A percentile compares a stretch with the other conserved stretches of the same genome.
Conservation (phyloP, 2,797 vertebrate species). For the Meda fulgida region DNA sequence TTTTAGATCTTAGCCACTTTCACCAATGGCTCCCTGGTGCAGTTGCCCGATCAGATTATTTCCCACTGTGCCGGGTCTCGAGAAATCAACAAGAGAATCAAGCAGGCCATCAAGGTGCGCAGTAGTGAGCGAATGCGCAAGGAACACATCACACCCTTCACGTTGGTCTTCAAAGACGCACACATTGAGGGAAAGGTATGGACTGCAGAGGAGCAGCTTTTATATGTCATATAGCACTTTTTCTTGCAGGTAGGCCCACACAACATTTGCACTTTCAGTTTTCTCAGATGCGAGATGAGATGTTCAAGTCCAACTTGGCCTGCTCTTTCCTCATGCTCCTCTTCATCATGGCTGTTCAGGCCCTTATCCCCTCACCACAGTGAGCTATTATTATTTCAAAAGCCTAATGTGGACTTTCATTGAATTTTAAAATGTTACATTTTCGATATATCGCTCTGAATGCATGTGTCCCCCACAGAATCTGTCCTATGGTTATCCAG, state of each 20-base stretch:
- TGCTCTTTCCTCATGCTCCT: slow-evolving; percentile 81
- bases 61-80: slow-evolving; percentile 49
- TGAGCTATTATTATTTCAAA: slow-evolving; percentile 23
- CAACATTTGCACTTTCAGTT: slow-evolving; percentile 67
- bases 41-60: slow-evolving; percentile 62
- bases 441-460: not conserved
- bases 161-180: slow-evolving; percentile 70
- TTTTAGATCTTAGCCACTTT: slow-evolving; percentile 71
- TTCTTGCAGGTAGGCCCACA: not conserved
- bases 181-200: slow-evolving; percentile 71
- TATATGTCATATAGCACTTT: not conserved
- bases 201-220: not conserved
- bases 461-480: slow-evolving; percentile 17
- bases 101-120: slow-evolving; percentile 68
- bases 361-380: slow-evolving; percentile 69
- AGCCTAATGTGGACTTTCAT: no score
- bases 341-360: slow-evolving; percentile 76
- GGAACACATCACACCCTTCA: slow-evolving; percentile 71
- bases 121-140: slow-evolving; percentile 72
- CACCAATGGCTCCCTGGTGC: slow-evolving; percentile 67
- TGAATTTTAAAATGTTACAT: not conserved
- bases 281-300: slow-evolving; percentile 81
- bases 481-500: slow-evolving; percentile 61
- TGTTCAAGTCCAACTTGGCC: slow-evolving; percentile 82
- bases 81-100: slow-evolving; percentile 71